phyloP scores from a whole-genome alignment of 2,113 vertebrate species.

The Ploceus nigricollis region DNA sequence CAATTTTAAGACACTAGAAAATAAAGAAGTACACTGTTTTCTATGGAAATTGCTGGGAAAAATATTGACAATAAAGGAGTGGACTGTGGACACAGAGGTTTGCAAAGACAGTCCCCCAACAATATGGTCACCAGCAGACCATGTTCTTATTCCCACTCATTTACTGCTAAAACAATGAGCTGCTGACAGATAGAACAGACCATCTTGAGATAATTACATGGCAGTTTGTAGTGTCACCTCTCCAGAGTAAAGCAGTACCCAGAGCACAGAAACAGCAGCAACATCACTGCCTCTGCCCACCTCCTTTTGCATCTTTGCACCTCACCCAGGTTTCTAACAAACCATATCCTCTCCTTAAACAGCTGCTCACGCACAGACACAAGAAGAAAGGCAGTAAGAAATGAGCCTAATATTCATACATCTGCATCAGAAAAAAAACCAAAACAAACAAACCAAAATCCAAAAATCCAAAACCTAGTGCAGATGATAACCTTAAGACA shows the following conservation, averaged over 20 bases:
- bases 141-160: not conserved
- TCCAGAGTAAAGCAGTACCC: not conserved
- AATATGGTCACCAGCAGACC: not conserved
- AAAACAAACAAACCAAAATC: not conserved
- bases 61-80: not conserved
- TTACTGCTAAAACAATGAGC: not conserved
- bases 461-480: not conserved
- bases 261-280: not conserved
- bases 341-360: not conserved
- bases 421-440: not conserved
- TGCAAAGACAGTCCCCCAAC: not conserved
- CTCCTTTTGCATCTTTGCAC: not conserved
- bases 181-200: not conserved
- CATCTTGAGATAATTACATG: not conserved
- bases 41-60: not conserved
- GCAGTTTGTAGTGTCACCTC: not conserved
- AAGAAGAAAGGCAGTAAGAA: not conserved
- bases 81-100: not conserved
- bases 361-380: not conserved
- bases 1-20: not conserved
- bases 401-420: not conserved
- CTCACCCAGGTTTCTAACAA: not conserved
- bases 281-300: not conserved
- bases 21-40: not conserved
- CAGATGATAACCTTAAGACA: not conserved